phyloP scores from a whole-genome alignment of 2,113 vertebrate species.

The Mystacornis crossleyi region DNA sequence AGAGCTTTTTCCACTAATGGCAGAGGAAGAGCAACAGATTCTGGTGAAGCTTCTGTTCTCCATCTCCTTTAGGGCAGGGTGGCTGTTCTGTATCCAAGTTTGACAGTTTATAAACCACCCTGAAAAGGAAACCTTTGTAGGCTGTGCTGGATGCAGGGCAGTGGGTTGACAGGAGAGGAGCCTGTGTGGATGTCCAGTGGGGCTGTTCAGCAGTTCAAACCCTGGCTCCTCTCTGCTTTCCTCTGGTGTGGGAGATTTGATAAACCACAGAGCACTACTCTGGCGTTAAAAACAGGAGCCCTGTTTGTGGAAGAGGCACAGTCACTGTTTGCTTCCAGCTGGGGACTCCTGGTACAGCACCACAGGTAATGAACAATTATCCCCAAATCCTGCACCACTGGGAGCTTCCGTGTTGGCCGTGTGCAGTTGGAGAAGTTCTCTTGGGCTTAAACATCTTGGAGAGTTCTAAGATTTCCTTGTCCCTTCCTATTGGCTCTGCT shows the following conservation, averaged over 20 bases:
- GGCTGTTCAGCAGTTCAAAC: background rate
- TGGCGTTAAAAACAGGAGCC: background rate
- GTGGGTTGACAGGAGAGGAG: background rate
- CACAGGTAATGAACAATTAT: background rate
- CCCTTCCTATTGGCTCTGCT: background rate
- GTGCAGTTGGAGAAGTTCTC: background rate
- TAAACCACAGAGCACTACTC: background rate
- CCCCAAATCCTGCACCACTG: background rate
- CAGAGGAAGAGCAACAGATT: background rate
- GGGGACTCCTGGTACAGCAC: background rate
- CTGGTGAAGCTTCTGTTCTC: background rate
- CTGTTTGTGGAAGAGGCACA: background rate
- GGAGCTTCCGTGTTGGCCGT: background rate
- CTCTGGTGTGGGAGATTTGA: background rate
- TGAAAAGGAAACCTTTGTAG: constrained; percentile 40
- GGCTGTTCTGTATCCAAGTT: constrained; percentile 9
- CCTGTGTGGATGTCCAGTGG: background rate
- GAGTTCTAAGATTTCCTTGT: background rate
- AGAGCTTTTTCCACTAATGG: background rate
- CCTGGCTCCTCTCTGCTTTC: background rate
- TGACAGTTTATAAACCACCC: constrained; percentile 28
- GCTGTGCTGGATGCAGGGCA: background rate
- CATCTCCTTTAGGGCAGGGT: background rate
- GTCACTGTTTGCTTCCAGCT: background rate
- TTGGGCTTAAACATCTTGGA: background rate